Evolutionary conservation across 1,140 invertebrate species (phyloP).

Genomic region (Rhopalosiphum padi): DNA sequence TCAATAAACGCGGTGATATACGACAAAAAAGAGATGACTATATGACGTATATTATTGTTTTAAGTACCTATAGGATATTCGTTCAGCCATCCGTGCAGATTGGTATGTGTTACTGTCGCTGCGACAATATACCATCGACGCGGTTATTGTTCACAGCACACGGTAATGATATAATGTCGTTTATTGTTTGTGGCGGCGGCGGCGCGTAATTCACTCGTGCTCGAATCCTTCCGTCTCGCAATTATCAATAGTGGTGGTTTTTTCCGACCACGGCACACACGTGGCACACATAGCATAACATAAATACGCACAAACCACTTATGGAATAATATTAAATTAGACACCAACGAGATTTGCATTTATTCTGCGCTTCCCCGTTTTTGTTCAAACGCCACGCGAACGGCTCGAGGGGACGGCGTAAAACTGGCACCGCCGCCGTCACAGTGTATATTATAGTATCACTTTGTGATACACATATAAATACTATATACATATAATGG

Average conservation of each 20-base stretch:
- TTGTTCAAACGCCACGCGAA: not conserved
- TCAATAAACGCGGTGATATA: no score
- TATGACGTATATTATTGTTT: not conserved
- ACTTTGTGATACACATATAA: not conserved
- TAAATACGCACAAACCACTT: not conserved
- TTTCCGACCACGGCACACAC: not conserved
- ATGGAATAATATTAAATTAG: constrained; percentile 8
- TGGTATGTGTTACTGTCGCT: not conserved
- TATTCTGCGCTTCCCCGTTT: not conserved
- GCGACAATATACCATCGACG: not conserved
- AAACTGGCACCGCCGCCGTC: not conserved
- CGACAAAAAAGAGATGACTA: not conserved
- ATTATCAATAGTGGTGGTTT: not conserved
- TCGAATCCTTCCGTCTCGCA: not conserved
- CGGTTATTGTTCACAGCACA: not conserved
- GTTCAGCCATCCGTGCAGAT: not conserved
- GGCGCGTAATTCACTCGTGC: no score
- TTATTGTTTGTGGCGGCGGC: not conserved
- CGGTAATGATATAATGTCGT: not conserved
- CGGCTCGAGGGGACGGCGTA: not conserved
- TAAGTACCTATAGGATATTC: not conserved
- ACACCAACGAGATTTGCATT: not conserved
- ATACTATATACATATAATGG: not conserved
- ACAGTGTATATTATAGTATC: not conserved
- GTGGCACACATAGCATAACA: not conserved